Conservation (phyloP, 2,797 vertebrate species). For the Nasua narica region DNA sequence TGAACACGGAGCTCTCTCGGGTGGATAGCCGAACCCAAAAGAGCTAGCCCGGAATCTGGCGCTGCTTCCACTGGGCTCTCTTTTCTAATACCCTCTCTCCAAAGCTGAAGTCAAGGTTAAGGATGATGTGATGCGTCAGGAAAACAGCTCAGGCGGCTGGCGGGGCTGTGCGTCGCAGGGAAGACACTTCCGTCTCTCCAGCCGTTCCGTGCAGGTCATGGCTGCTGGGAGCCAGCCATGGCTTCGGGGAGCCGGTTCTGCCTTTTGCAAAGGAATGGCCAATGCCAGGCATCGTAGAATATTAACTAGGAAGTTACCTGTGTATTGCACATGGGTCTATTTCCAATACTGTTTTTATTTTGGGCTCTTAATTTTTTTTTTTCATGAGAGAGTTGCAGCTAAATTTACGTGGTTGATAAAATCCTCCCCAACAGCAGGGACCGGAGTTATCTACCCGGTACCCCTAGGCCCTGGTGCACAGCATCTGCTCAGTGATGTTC, state of each 20-base stretch:
- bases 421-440: not conserved
- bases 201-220: not conserved
- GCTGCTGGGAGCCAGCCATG: not conserved
- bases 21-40: not conserved
- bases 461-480: not conserved
- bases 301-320: not conserved
- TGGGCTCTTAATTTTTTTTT: not conserved
- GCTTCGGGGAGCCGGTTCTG: not conserved
- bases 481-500: not conserved
- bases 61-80: not conserved
- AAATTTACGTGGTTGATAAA: not conserved
- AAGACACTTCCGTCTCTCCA: not conserved
- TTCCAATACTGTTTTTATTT: not conserved
- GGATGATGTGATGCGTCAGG: not conserved
- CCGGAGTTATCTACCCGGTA: not conserved
- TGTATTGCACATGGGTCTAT: not conserved
- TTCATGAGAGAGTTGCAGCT: not conserved
- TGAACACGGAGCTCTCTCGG: not conserved
- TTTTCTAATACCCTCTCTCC: not conserved
- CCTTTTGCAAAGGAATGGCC: not conserved
- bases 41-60: not conserved
- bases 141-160: not conserved
- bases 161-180: not conserved
- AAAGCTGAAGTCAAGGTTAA: not conserved
- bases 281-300: not conserved